Evolutionary conservation across 2,797 vertebrate genomes (phyloP).

Genomic region (Phalanger gymnotis): DNA sequence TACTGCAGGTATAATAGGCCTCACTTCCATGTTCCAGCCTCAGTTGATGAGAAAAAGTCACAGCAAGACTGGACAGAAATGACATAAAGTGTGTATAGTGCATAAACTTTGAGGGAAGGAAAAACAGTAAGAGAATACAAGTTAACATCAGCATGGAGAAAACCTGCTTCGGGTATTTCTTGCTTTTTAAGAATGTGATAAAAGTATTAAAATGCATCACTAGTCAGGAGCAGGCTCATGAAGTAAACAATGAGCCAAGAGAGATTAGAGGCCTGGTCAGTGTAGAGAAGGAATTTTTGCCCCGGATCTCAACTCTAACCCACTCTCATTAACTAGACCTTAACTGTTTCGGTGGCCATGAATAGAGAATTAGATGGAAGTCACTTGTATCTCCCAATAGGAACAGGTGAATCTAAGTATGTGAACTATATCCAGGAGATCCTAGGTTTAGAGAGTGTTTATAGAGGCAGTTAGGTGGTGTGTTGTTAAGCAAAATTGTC

Average conservation of each 20-base stretch:
- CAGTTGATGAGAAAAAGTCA: neutral
- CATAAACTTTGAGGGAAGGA: neutral
- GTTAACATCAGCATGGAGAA: neutral
- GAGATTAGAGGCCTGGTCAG: neutral
- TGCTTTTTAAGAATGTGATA: neutral
- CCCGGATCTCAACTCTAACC: neutral
- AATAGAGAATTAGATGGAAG: neutral
- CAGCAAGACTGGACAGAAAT: neutral
- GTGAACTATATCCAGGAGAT: neutral
- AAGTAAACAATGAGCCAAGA: neutral
- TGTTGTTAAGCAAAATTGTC: too few relatives aligned
- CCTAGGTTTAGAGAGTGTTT: neutral
- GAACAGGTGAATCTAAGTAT: neutral
- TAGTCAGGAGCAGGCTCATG: too few relatives aligned
- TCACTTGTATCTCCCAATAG: neutral
- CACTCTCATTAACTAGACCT: neutral
- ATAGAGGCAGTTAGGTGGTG: neutral
- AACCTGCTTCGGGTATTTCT: neutral
- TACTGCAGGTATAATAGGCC: neutral
- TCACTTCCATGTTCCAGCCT: neutral
- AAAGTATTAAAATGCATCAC: neutral
- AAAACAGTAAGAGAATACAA: neutral
- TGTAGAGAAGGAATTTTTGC: neutral
- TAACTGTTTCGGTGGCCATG: neutral
- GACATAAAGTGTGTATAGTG: neutral